Conservation (phyloP, 2,113 vertebrate species). For the Clinocottus analis region DNA sequence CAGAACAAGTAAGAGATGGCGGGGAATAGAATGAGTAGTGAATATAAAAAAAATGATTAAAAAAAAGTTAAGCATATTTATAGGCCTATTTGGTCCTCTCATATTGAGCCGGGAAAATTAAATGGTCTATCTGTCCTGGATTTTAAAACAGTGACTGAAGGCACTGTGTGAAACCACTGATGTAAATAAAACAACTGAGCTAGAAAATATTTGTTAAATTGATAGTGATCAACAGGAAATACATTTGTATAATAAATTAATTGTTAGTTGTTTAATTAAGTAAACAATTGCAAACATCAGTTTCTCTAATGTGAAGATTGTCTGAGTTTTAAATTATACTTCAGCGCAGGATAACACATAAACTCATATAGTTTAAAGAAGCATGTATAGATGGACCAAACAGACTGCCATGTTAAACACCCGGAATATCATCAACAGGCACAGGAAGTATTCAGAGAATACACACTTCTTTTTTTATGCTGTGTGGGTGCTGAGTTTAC, state of each 20-base stretch:
- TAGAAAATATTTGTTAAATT: not conserved
- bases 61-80: not conserved
- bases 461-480: not conserved
- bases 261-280: not conserved
- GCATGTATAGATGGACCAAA: not conserved
- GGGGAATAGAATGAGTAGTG: not conserved
- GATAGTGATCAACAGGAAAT: not conserved
- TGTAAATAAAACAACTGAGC: not conserved
- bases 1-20: not conserved
- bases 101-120: not conserved
- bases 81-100: not conserved
- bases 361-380: not conserved
- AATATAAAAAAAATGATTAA: not conserved
- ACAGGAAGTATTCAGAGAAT: not conserved
- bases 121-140: not conserved
- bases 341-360: not conserved
- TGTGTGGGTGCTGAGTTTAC: constrained; percentile 67
- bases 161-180: not conserved
- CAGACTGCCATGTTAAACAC: not conserved
- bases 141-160: not conserved
- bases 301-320: not conserved
- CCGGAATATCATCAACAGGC: not conserved
- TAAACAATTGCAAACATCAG: not conserved
- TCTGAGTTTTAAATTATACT: not conserved
- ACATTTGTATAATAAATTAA: not conserved